Conservation (phyloP, 2,888 invertebrate species). For the Lumbricus terrestris region DNA sequence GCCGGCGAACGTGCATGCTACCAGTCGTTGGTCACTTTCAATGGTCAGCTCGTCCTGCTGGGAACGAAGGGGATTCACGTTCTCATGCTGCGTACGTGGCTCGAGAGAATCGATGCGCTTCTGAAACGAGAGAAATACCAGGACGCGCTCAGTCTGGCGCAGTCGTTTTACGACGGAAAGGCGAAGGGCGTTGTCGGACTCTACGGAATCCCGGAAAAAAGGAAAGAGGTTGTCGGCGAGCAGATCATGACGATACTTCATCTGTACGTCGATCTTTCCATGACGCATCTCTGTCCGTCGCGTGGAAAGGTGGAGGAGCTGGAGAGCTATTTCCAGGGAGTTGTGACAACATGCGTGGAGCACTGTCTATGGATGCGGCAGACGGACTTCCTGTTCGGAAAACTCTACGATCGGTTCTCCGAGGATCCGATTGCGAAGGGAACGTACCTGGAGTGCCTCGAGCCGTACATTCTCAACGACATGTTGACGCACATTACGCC, state of each 20-base stretch:
- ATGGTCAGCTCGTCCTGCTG: slow-evolving; percentile 70
- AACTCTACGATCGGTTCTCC: slow-evolving; percentile 68
- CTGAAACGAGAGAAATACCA: slow-evolving; percentile 63
- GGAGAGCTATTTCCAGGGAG: slow-evolving; percentile 56
- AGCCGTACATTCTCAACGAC: slow-evolving; percentile 71
- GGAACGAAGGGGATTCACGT: slow-evolving; percentile 69
- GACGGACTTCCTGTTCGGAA: slow-evolving; percentile 62
- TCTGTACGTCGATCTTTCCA: slow-evolving; percentile 57
- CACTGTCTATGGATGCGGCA: slow-evolving; percentile 58
- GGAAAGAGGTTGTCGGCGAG: slow-evolving; percentile 39
- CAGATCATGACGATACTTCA: slow-evolving; percentile 55
- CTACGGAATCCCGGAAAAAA: slow-evolving; percentile 44
- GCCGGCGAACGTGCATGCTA: slow-evolving; percentile 69
- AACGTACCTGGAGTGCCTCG: slow-evolving; percentile 71
- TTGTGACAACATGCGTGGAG: slow-evolving; percentile 58
- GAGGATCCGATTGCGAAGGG: slow-evolving; percentile 67
- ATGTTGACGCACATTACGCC: slow-evolving; percentile 68
- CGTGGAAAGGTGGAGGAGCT: slow-evolving; percentile 56
- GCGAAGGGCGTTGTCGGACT: slow-evolving; percentile 65
- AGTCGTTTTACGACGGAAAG: slow-evolving; percentile 68
- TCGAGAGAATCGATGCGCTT: slow-evolving; percentile 61
- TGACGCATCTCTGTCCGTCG: slow-evolving; percentile 52
- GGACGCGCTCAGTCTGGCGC: slow-evolving; percentile 66
- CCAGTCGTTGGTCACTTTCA: slow-evolving; percentile 71
- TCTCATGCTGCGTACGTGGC: slow-evolving; percentile 63